Evolutionary conservation across 1,140 invertebrate genomes (phyloP).

Genomic region (Ganaspis sp.): DNA sequence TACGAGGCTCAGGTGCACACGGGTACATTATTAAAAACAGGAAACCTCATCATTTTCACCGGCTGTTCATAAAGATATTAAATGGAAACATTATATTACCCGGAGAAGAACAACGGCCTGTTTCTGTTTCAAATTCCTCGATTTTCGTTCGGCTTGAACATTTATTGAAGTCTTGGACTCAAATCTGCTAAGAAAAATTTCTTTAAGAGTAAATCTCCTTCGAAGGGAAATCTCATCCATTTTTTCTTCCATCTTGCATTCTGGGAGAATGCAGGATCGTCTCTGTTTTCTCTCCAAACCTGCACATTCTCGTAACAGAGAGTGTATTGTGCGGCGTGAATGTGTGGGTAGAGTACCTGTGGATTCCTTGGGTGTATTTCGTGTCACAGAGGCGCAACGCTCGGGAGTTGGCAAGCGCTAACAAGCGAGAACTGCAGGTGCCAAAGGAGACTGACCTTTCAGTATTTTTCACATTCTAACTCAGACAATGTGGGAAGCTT

Average conservation of each 20-base stretch:
- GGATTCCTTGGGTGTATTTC: background rate
- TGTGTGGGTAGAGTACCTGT: constrained; percentile 19
- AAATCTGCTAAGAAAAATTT: too few relatives aligned
- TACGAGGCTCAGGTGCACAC: constrained; percentile 71
- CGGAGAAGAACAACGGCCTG: background rate
- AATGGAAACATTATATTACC: constrained; percentile 73
- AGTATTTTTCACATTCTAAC: background rate
- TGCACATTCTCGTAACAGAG: background rate
- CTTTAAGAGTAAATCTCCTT: constrained; percentile 40
- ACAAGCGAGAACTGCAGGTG: constrained; percentile 58
- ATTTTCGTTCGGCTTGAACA: constrained; percentile 59
- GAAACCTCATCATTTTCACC: constrained; percentile 73
- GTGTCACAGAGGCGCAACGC: constrained; percentile 2
- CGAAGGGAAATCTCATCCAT: constrained; percentile 32
- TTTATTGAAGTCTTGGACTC: too few relatives aligned
- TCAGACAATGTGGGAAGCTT: constrained; percentile 19
- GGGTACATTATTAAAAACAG: constrained; percentile 74
- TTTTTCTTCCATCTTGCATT: constrained; percentile 34
- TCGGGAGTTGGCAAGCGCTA: constrained; percentile 51
- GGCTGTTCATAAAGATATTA: constrained; percentile 72
- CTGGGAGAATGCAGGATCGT: background rate
- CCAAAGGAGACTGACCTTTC: constrained; percentile 41
- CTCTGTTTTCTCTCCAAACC: background rate
- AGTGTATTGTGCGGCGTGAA: background rate
- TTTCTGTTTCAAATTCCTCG: constrained; percentile 22